Conservation (phyloP, 1,140 invertebrate species). For the Asobara japonica region DNA sequence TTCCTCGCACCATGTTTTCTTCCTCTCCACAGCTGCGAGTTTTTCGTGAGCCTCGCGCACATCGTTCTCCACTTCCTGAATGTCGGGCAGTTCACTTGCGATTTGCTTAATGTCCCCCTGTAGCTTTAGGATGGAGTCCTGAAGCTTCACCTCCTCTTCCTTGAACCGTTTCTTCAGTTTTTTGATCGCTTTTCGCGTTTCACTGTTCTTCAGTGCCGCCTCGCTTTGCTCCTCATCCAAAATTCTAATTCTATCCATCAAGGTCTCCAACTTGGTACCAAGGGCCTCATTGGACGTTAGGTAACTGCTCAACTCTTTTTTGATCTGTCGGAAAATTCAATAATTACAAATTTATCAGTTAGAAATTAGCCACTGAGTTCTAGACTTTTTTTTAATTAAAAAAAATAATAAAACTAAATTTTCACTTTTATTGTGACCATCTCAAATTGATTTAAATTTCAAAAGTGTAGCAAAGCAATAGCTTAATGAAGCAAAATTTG, state of each 20-base stretch:
- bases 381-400: too few species aligned
- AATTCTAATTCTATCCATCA: constrained; percentile 33
- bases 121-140: constrained; percentile 43
- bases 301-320: constrained; percentile 34
- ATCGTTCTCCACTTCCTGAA: constrained; percentile 26
- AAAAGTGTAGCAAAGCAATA: too few species aligned
- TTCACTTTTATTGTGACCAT: too few species aligned
- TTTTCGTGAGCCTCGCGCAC: constrained; percentile 44
- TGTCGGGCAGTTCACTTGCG: constrained; percentile 37
- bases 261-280: constrained; percentile 38
- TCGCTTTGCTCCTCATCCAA: constrained; percentile 39
- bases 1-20: constrained; percentile 40
- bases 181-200: constrained; percentile 36
- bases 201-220: constrained; percentile 38
- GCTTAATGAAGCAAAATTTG: too few species aligned
- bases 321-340: too few species aligned
- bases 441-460: too few species aligned
- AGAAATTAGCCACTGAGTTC: too few species aligned
- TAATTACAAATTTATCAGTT: too few species aligned
- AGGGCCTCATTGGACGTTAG: constrained; percentile 31
- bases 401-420: too few species aligned
- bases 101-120: constrained; percentile 39
- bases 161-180: constrained; percentile 40
- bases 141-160: constrained; percentile 41
- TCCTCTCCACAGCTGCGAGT: constrained; percentile 40